Evolutionary conservation across 2,797 vertebrate genomes (phyloP).

Genomic region (Hylomyscus alleni): DNA sequence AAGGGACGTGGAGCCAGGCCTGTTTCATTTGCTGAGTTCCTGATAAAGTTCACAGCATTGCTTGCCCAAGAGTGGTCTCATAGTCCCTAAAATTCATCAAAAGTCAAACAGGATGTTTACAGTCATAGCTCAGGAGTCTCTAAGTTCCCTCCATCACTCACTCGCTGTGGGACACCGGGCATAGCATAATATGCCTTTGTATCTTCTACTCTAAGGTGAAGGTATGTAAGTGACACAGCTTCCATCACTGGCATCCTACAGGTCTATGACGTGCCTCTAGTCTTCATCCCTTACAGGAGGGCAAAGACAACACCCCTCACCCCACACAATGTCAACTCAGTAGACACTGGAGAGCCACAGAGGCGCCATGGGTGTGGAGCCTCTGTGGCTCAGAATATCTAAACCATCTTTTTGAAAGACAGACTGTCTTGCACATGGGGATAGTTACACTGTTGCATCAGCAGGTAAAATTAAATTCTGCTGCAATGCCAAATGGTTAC

Average conservation of each 20-base stretch:
- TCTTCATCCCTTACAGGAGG: background rate
- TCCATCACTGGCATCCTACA: constrained; percentile 3
- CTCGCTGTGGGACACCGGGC: background rate
- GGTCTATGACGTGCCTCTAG: background rate
- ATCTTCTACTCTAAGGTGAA: background rate
- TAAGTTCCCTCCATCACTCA: background rate
- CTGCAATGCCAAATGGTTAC: constrained; percentile 76
- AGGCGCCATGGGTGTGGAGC: background rate
- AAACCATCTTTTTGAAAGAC: constrained; percentile 69
- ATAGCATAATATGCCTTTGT: background rate
- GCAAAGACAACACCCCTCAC: background rate
- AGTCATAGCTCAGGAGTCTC: background rate
- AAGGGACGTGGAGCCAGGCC: background rate
- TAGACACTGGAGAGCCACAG: background rate
- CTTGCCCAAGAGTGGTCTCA: background rate
- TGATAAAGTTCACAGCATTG: background rate
- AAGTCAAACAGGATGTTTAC: constrained; percentile 24
- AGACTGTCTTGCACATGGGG: constrained; percentile 54
- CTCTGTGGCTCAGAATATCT: background rate
- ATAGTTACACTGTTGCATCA: constrained; percentile 67
- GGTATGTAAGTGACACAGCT: background rate
- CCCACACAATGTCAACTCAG: background rate
- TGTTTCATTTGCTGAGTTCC: background rate
- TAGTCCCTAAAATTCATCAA: constrained; percentile 15
- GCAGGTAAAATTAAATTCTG: constrained; percentile 78